Evolutionary conservation across 2,113 vertebrate genomes (phyloP).

Genomic region (Tyto alba): DNA sequence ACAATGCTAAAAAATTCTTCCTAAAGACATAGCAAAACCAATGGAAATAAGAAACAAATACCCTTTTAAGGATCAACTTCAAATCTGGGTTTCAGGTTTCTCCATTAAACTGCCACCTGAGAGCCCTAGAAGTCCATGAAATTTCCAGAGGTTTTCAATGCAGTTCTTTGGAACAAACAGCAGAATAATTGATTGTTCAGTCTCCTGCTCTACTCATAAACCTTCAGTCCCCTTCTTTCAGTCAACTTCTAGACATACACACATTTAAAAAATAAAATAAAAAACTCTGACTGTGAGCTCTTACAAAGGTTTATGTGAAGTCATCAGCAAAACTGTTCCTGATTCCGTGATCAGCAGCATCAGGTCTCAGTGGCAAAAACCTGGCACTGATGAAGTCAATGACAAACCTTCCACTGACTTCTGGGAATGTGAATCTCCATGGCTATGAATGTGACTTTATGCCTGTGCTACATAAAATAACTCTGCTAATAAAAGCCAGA

Average conservation of each 20-base stretch:
- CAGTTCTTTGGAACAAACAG: background rate
- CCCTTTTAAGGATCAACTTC: background rate
- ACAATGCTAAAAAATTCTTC: background rate
- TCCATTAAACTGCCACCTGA: background rate
- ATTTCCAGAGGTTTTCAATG: background rate
- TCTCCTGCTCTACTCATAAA: background rate
- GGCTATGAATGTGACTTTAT: background rate
- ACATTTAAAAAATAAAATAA: background rate
- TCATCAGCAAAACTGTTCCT: background rate
- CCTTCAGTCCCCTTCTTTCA: background rate
- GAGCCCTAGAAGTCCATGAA: background rate
- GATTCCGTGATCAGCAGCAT: background rate
- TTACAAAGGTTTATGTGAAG: background rate
- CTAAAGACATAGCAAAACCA: background rate
- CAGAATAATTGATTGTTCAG: background rate
- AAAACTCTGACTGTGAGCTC: background rate
- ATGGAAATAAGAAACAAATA: conserved; percentile 19
- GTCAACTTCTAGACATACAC: background rate
- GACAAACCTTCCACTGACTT: background rate
- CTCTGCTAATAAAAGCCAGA: background rate
- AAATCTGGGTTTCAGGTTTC: conserved; percentile 19
- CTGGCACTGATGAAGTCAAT: background rate
- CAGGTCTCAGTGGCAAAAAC: background rate
- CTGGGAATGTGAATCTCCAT: background rate
- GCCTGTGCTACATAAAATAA: background rate